These are phyloP conservation scores for Drosophila kanekoi DNA, from an alignment of 2,888 invertebrate species.

Conservation along the genomic window DNA sequence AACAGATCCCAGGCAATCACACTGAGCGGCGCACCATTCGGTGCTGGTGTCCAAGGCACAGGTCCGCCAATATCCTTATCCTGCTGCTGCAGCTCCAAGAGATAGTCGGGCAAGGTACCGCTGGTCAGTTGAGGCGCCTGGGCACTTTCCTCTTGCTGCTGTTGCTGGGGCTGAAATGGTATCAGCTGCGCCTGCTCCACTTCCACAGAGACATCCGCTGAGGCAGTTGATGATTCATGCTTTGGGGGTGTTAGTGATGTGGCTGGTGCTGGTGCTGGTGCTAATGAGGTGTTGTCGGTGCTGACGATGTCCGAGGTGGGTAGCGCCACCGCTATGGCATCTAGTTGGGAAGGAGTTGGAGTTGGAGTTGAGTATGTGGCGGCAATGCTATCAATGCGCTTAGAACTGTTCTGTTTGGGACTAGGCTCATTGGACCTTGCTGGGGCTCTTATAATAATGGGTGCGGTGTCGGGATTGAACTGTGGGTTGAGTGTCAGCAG, in stretches of 20 bases:
- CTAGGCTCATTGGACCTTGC: conserved; percentile 1
- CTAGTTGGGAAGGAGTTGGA: conserved; percentile 83
- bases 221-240: conserved; percentile 55
- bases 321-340: conserved; percentile 84
- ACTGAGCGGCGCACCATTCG: conserved; percentile 62
- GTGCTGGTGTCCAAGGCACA: conserved; percentile 71
- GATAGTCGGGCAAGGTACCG: conserved; percentile 71
- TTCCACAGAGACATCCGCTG: conserved; percentile 69
- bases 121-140: conserved; percentile 33
- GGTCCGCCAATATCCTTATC: conserved; percentile 79
- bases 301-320: conserved; percentile 50
- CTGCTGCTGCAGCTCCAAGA: conserved; percentile 75
- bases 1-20: conserved; percentile 84
- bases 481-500: conserved; percentile 64
- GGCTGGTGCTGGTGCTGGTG: conserved; percentile 61
- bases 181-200: conserved; percentile 79
- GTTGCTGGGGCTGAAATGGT: conserved; percentile 44
- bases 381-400: conserved; percentile 69
- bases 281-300: conserved; percentile 56
- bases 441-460: conserved; percentile 5
- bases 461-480: neutral
- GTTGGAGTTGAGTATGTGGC: conserved; percentile 80
- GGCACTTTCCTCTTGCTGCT: conserved; percentile 47
- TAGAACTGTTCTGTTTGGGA: conserved; percentile 40
- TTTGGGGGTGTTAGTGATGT: conserved; percentile 75